Base-by-base conservation (phyloP, 2,113 vertebrate genomes). In the Speoplatyrhinus poulsoni region DNA sequence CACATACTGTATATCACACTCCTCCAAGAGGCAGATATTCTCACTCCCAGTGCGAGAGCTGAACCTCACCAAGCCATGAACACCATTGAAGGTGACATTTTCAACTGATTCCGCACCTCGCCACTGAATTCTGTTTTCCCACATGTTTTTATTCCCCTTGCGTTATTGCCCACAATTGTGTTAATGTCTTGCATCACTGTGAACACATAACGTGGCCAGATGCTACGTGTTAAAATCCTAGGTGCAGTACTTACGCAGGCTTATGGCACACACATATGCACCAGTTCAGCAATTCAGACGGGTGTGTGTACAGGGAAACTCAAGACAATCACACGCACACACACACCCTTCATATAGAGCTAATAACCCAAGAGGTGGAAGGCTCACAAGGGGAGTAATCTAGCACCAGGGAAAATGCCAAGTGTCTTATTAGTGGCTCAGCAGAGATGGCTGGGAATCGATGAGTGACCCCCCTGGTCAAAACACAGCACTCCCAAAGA, bases 371-470 rank as follows among this genome's bases (percentile, higher is more conserved):
- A 69, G 73, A 78, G 68, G 76, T 12, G 49, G 49, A 11, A 77
- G 76, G 62, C 72, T 77, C 83, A 77, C 85, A 75, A 67, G 66
- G 75, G 72, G 72, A 79, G 84, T 82, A 77, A 80, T 79, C 78
- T 67, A 79, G 76, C 79, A 80, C 82, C 66, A 72, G 73, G 83
- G 89, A 87, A 91, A 91, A 92, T 91, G 89, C 87, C 84, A 89
- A 85, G 80, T 86, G 86, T 87, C 90, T 92, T 91, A 91, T 93
- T 92, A 91, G 88, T 87, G 85, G 66, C 82, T 87, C 85, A 81
- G 87, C 69, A 46, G 68, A 80, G 80, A 81, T 83, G 82, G 80
- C 81, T 80, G 79, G 72, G 84, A 89, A 90, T 90, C 89, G 60
- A 88, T 82, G 81, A 69, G 74, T 80, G 86, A 89, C 87, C 86